Percentiles rank a stretch among this genome's conserved stretches.
Evolutionary conservation across 2,888 invertebrate species (phyloP).

Genomic region (Adineta ricciae): DNA sequence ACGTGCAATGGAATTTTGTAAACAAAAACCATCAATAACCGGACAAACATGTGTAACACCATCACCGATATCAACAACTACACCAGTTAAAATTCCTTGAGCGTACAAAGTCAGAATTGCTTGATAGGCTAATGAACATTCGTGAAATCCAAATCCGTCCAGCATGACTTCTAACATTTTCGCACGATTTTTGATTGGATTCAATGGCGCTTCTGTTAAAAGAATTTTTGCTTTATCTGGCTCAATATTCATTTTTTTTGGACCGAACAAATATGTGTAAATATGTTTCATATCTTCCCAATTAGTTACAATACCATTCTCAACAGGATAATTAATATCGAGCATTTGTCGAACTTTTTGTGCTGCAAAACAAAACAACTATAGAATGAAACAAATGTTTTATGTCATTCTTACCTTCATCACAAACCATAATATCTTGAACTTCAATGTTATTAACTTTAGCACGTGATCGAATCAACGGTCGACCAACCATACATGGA

Average conservation of each 20-base stretch:
- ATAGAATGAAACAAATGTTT: not conserved
- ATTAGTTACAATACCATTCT: conserved; percentile 83
- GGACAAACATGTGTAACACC: conserved; percentile 99
- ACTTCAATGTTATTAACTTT: conserved; percentile 93
- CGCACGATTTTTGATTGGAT: conserved; percentile 87
- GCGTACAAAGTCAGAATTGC: conserved; percentile 89
- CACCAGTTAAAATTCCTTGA: conserved; percentile 89
- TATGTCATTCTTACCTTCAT: conserved; percentile 59
- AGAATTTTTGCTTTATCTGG: conserved; percentile 75
- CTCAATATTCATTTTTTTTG: conserved; percentile 87
- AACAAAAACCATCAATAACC: conserved; percentile 88
- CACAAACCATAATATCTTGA: conserved; percentile 95
- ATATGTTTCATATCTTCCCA: conserved; percentile 98
- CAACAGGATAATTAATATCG: conserved; percentile 95
- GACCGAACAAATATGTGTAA: conserved; percentile 97
- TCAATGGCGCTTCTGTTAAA: conserved; percentile 96
- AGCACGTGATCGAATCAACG: conserved; percentile 89
- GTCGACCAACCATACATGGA: conserved; percentile 94
- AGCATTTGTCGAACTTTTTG: conserved; percentile 87
- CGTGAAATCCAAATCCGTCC: conserved; percentile 86
- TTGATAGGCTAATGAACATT: conserved; percentile 86
- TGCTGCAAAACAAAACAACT: conserved; percentile 53
- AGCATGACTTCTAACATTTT: conserved; percentile 99
- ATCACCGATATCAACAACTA: conserved; percentile 96
- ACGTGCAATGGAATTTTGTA: conserved; percentile 84